These are phyloP conservation scores for Lepidurus packardi DNA, from an alignment of 1,140 invertebrate species.

Conservation along the genomic window DNA sequence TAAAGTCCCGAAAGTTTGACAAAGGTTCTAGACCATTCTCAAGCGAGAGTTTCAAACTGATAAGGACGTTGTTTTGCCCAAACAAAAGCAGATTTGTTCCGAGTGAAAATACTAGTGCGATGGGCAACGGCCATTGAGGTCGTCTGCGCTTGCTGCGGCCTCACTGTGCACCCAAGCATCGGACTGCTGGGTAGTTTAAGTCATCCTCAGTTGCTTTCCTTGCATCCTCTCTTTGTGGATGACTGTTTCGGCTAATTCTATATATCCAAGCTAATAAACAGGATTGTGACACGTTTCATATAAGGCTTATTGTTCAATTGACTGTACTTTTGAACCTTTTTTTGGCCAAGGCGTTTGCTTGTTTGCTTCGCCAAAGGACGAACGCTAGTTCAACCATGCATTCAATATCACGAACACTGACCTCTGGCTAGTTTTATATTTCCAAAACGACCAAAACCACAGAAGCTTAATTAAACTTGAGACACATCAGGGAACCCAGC, in stretches of 20 bases:
- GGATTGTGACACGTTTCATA: background rate
- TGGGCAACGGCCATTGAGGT: background rate
- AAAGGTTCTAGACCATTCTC: too few species aligned
- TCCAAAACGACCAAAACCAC: background rate
- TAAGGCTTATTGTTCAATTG: background rate
- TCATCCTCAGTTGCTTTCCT: background rate
- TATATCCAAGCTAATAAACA: conserved; percentile 10
- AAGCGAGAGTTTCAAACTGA: background rate
- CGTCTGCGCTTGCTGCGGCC: background rate
- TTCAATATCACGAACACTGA: conserved; percentile 8
- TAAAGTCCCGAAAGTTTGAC: too few species aligned
- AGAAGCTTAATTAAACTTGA: background rate
- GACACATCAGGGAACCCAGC: background rate
- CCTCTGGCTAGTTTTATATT: background rate
- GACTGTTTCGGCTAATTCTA: background rate
- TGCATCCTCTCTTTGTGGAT: conserved; percentile 7
- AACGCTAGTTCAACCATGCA: background rate
- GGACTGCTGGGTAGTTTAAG: background rate
- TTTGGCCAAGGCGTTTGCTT: conserved; percentile 6
- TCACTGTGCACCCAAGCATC: background rate
- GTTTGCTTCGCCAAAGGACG: background rate
- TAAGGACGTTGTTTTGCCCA: background rate
- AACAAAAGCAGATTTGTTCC: background rate
- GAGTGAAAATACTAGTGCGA: background rate
- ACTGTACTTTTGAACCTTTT: background rate